These are phyloP conservation scores for Patiria miniata DNA, from an alignment of 35 echinoderm and acorn worm genomes.

Conservation along the genomic window DNA sequence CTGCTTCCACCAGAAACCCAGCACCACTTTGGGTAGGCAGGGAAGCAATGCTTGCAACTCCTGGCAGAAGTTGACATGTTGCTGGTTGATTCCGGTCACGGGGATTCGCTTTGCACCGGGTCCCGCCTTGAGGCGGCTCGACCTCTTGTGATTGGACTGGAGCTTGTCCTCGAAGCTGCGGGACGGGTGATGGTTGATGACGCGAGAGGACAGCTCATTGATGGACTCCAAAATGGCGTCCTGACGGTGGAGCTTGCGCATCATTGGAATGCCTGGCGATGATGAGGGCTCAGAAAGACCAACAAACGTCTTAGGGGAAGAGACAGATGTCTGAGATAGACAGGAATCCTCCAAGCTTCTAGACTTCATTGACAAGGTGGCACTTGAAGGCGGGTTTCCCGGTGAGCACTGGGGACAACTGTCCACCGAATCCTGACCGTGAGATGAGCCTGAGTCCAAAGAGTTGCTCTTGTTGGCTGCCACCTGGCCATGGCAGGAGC, in stretches of 20 bases:
- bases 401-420: not conserved
- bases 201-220: not conserved
- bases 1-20: conserved; percentile 2
- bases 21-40: not conserved
- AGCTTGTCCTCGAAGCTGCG: not conserved
- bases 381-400: not conserved
- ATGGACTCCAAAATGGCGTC: conserved; percentile 20
- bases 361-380: not conserved
- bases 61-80: conserved; percentile 31
- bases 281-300: not conserved
- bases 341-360: not conserved
- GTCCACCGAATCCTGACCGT: not conserved
- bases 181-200: not conserved
- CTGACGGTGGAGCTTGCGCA: conserved; percentile 21
- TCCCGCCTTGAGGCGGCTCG: not conserved
- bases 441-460: not conserved
- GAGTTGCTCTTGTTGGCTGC: conserved; percentile 3
- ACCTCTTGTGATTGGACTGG: not conserved
- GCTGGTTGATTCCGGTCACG: not conserved
- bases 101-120: not conserved
- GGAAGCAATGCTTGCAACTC: conserved; percentile 41
- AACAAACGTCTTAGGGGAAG: not conserved
- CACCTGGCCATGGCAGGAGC: conserved; percentile 4
- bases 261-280: not conserved
- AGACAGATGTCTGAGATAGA: not conserved